Conservation (phyloP, 2,113 vertebrate species). For the Daboia siamensis region DNA sequence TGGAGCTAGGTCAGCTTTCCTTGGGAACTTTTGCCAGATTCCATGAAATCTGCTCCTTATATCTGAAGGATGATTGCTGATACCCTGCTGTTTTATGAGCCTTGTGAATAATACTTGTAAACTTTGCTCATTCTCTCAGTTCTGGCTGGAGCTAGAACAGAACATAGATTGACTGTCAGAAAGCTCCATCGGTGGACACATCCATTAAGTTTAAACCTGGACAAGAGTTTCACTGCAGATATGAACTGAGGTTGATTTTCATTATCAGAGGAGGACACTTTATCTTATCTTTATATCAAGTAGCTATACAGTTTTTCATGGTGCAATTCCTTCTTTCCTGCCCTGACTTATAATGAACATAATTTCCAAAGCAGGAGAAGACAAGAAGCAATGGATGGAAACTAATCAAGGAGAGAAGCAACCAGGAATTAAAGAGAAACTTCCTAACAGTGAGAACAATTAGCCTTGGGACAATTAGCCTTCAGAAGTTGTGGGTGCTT, state of each 20-base stretch:
- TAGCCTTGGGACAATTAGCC: background rate
- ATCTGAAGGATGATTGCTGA: background rate
- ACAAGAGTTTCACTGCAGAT: background rate
- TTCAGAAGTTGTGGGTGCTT: background rate
- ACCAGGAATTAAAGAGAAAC: background rate
- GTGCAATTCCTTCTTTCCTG: background rate
- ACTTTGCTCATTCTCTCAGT: background rate
- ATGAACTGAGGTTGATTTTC: background rate
- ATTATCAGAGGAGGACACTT: background rate
- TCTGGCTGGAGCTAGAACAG: background rate
- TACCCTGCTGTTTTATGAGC: background rate
- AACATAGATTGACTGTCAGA: background rate
- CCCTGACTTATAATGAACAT: background rate
- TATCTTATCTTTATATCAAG: background rate
- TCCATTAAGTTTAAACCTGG: background rate
- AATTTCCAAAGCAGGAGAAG: background rate
- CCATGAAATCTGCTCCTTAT: background rate
- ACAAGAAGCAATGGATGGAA: background rate
- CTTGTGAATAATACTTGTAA: background rate
- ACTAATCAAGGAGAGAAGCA: background rate
- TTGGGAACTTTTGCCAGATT: background rate
- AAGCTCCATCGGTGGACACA: background rate
- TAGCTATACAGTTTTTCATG: background rate
- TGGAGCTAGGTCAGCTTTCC: background rate
- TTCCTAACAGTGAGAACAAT: background rate